phyloP scores from a whole-genome alignment of 2,797 vertebrate genomes.

The Poliocrania exsul region DNA sequence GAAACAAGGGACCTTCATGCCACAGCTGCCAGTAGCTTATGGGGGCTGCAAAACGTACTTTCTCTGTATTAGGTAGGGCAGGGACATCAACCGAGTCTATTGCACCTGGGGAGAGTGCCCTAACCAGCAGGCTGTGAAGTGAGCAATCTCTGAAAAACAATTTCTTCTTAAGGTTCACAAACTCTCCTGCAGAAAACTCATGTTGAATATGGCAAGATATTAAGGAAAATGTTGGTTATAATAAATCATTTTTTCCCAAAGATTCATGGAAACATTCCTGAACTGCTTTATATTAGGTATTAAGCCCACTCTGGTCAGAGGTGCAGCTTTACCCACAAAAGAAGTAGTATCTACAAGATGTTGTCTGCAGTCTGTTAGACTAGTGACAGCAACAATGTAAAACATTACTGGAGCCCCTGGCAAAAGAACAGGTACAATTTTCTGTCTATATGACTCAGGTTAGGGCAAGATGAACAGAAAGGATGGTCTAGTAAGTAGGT shows the following conservation, averaged over 20 bases:
- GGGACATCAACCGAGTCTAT: neutral
- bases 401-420: neutral
- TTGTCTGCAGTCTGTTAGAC: slow-evolving; percentile 13
- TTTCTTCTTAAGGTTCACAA: neutral
- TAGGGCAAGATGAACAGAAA: neutral
- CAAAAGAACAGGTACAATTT: neutral
- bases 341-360: neutral
- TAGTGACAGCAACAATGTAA: neutral
- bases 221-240: neutral
- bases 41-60: neutral
- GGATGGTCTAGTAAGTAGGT: neutral
- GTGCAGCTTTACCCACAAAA: neutral
- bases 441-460: neutral
- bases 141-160: neutral
- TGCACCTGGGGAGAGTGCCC: accelerated
- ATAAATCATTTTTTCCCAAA: neutral
- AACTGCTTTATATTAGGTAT: slow-evolving; percentile 16
- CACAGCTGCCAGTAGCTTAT: neutral
- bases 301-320: neutral
- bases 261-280: slow-evolving; percentile 30
- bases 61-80: neutral
- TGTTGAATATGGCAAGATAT: neutral
- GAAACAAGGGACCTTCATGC: neutral
- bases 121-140: neutral
- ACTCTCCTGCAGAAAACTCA: neutral